Evolutionary conservation across 1,140 invertebrate genomes (phyloP).

Genomic region (Nymphalis io): DNA sequence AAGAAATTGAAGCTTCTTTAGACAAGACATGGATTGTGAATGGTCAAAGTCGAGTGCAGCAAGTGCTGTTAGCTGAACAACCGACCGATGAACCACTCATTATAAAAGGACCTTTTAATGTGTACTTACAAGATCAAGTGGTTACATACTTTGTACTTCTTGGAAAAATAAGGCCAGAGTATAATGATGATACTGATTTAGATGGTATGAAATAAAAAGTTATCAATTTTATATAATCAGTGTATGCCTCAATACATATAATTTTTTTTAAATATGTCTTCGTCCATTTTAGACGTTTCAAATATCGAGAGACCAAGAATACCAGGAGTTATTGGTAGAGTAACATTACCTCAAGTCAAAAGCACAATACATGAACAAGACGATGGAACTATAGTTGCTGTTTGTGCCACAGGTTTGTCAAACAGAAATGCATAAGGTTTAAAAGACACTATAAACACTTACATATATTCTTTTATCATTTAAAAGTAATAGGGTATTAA

Average conservation of each 20-base stretch:
- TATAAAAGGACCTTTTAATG: constrained; percentile 92
- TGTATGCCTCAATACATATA: not conserved
- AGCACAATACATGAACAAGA: constrained; percentile 94
- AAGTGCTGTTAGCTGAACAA: constrained; percentile 87
- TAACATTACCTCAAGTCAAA: constrained; percentile 70
- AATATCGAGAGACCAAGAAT: constrained; percentile 84
- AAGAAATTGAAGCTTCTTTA: constrained; percentile 86
- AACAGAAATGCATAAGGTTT: not conserved
- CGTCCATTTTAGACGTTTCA: constrained; percentile 83
- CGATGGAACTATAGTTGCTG: constrained; percentile 93
- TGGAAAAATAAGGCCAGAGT: constrained; percentile 77
- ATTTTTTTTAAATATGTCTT: not conserved
- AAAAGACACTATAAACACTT: not conserved
- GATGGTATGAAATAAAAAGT: constrained; percentile 82
- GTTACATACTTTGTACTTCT: constrained; percentile 94
- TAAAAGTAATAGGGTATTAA: not conserved
- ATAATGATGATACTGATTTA: constrained; percentile 73
- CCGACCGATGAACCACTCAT: constrained; percentile 86
- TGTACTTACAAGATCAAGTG: constrained; percentile 88
- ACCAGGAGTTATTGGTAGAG: constrained; percentile 81
- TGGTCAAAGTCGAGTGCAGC: constrained; percentile 91
- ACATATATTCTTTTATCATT: not conserved
- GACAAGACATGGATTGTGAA: constrained; percentile 98
- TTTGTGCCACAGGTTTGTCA: constrained; percentile 88
- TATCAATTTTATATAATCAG: not conserved